Evolutionary conservation across 1,140 invertebrate genomes (phyloP).

Genomic region (Drosophila bocki): DNA sequence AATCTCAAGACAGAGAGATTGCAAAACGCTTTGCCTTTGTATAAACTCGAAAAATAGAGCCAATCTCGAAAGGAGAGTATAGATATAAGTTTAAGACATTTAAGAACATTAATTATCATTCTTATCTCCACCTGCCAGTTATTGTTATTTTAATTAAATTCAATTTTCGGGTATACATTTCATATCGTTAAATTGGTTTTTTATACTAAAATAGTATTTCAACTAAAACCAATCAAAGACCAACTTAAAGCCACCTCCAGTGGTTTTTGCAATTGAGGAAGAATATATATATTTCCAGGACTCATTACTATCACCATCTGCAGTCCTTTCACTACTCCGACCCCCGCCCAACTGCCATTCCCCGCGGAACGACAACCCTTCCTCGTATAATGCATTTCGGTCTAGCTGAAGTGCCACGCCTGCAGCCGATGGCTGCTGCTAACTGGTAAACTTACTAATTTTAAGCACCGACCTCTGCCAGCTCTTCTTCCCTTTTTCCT

Average conservation of each 20-base stretch:
- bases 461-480: conserved; percentile 38
- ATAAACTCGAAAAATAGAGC: neutral
- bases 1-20: neutral
- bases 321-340: neutral
- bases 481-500: conserved; percentile 3
- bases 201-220: too few species aligned
- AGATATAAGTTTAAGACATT: neutral
- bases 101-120: too few species aligned
- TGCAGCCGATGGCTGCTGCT: conserved; percentile 35
- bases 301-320: conserved; percentile 19
- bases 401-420: conserved; percentile 25
- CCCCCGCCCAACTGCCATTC: neutral
- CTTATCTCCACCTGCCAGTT: neutral
- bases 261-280: neutral
- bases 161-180: accelerated
- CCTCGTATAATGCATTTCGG: conserved; percentile 57
- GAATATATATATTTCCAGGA: neutral
- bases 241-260: conserved; percentile 4
- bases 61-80: neutral
- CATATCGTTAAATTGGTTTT: too few species aligned
- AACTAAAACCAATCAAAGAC: neutral
- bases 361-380: conserved; percentile 1
- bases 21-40: neutral
- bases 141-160: neutral
- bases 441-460: conserved; percentile 69